A percentile compares a stretch with the other conserved stretches of the same genome.
Evolutionary conservation across 2,797 vertebrate species (phyloP).

Genomic region (Pseudopleuronectes americanus): DNA sequence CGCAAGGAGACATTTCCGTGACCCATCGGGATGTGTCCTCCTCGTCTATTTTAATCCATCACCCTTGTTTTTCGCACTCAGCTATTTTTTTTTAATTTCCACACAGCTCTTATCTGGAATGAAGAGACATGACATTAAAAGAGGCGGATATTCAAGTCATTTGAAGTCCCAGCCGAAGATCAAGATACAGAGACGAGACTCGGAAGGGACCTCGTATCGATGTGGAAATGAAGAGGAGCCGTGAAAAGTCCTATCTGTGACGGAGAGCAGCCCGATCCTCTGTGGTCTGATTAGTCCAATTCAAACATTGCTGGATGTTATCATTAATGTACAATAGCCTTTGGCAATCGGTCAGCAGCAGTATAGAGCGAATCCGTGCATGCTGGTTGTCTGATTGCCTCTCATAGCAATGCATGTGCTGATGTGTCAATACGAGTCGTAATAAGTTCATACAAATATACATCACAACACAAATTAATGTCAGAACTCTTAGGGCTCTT

Average conservation of each 20-base stretch:
- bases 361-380: neutral
- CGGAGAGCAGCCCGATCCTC: constrained; percentile 19
- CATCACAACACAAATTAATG: neutral
- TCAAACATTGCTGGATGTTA: constrained; percentile 21
- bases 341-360: neutral
- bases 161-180: constrained; percentile 50
- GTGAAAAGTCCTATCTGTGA: constrained; percentile 37
- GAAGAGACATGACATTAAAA: constrained; percentile 62
- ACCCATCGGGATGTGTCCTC: constrained; percentile 23
- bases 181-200: constrained; percentile 52
- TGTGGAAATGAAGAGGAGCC: constrained; percentile 1
- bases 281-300: constrained; percentile 18
- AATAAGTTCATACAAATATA: neutral
- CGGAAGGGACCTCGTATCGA: constrained; percentile 32
- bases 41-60: constrained; percentile 46
- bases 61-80: constrained; percentile 45
- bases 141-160: constrained; percentile 33
- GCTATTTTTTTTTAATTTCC: constrained; percentile 58
- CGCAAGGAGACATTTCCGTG: constrained; percentile 34
- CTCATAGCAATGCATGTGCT: neutral
- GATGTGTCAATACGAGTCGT: constrained; percentile 3
- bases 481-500: constrained; percentile 24
- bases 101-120: constrained; percentile 51
- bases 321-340: constrained; percentile 19
- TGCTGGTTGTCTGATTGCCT: neutral